phyloP scores from a whole-genome alignment of 2,113 vertebrate genomes.

The Menidia beryllina region DNA sequence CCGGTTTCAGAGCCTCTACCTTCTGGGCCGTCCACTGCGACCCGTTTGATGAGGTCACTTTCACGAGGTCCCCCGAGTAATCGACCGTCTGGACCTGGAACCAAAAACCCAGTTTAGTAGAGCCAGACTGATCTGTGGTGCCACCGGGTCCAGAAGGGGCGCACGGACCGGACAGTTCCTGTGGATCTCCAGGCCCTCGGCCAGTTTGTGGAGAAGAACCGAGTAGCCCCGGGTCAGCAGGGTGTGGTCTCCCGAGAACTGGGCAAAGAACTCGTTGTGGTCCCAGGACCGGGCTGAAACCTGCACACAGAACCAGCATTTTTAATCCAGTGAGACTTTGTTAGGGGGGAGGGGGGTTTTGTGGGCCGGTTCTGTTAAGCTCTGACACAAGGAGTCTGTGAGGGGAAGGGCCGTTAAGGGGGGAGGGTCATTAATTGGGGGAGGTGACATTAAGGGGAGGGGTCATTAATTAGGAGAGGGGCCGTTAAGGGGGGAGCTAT shows the following conservation, averaged over 20 bases:
- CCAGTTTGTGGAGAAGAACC: conserved; percentile 87
- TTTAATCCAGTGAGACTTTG: too few relatives aligned
- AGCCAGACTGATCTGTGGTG: too few relatives aligned
- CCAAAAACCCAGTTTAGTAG: neutral
- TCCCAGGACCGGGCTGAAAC: conserved; percentile 98
- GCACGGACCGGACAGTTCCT: conserved; percentile 88
- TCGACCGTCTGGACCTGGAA: conserved; percentile 86
- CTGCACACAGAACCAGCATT: conserved; percentile 73
- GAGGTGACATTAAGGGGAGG: too few relatives aligned
- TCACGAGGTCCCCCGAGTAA: conserved; percentile 90
- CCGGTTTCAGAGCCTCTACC: too few relatives aligned
- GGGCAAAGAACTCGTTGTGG: conserved; percentile 99
- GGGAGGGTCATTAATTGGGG: too few relatives aligned
- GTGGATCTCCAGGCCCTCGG: conserved; percentile 90
- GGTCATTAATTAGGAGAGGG: too few relatives aligned
- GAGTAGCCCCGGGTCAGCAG: conserved; percentile 91
- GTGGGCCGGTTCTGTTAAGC: too few relatives aligned
- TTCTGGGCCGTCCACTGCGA: conserved; percentile 89
- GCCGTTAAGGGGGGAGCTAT: too few relatives aligned
- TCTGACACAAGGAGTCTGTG: too few relatives aligned
- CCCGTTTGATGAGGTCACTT: conserved; percentile 85
- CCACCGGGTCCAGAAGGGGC: too few relatives aligned
- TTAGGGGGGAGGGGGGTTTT: too few relatives aligned
- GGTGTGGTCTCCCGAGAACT: conserved; percentile 97
- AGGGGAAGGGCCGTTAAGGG: too few relatives aligned